A percentile compares a stretch with the other conserved stretches of the same genome.
phyloP scores from a whole-genome alignment of 2,888 invertebrate species.

The Fragum sueziense region DNA sequence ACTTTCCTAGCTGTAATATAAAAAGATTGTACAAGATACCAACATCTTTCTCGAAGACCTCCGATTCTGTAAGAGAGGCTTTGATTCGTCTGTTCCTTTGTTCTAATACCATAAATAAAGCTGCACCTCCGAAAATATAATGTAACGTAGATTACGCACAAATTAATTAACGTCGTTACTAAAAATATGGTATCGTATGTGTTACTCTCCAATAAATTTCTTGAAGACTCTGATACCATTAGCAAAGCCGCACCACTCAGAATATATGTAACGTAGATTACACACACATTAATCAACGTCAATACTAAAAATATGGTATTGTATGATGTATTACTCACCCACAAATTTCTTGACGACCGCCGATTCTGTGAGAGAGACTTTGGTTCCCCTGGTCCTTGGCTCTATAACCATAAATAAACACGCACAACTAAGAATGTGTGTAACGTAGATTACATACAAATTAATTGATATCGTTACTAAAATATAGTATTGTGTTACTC shows the following conservation, averaged over 20 bases:
- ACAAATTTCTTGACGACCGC: constrained; percentile 4
- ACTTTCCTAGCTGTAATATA: too few species aligned
- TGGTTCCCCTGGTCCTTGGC: constrained; percentile 7
- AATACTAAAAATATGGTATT: too few species aligned
- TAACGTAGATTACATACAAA: constrained; percentile 16
- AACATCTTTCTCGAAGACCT: constrained; percentile 8
- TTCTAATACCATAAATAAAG: constrained; percentile 37
- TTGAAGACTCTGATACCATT: constrained; percentile 38
- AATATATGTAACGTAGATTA: constrained; percentile 33
- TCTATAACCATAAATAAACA: constrained; percentile 52
- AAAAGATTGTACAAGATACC: too few species aligned
- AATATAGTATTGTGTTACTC: constrained; percentile 27
- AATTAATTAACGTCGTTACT: constrained; percentile 31
- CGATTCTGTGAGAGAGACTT: constrained; percentile 8
- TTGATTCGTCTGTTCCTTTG: constrained; percentile 21
- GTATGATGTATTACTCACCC: too few species aligned
- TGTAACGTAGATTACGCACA: constrained; percentile 23
- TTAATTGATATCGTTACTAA: constrained; percentile 30
- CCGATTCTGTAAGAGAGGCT: neutral
- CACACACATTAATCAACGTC: constrained; percentile 28
- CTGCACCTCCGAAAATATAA: constrained; percentile 50
- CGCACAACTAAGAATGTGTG: constrained; percentile 47
- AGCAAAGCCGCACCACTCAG: constrained; percentile 51
- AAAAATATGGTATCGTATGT: constrained; percentile 19
- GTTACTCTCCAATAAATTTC: constrained; percentile 14